phyloP scores from a whole-genome alignment of 2,797 vertebrate species.

The Aratinga solstitialis region DNA sequence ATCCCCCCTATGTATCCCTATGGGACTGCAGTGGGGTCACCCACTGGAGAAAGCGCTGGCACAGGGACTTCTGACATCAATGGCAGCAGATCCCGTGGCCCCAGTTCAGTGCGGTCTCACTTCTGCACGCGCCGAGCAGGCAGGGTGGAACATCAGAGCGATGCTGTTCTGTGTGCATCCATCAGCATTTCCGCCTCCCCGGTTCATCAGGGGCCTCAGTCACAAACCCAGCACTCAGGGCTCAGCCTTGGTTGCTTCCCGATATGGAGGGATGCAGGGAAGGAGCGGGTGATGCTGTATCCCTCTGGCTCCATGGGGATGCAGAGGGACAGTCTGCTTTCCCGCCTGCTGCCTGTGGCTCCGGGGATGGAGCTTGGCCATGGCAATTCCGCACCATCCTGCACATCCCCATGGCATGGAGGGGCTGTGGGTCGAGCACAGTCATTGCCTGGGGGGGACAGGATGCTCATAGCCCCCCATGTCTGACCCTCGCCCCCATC shows the following conservation, averaged over 20 bases:
- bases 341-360: neutral
- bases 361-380: neutral
- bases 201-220: neutral
- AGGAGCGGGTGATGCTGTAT: rapidly evolving
- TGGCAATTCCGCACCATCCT: rapidly evolving
- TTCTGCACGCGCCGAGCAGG: neutral
- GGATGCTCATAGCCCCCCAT: rapidly evolving
- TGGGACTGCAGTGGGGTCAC: neutral
- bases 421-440: rapidly evolving
- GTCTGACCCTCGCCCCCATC: neutral
- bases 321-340: neutral
- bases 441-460: neutral
- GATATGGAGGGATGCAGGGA: rapidly evolving
- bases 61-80: neutral
- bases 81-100: neutral
- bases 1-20: neutral
- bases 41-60: neutral
- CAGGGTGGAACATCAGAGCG: neutral
- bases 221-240: neutral
- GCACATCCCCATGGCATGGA: rapidly evolving
- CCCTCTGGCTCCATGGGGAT: neutral
- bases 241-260: neutral
- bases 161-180: neutral
- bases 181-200: neutral
- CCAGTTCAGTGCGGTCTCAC: neutral